Percentiles rank a stretch among this genome's conserved stretches.
These are phyloP conservation scores for Micromussa lordhowensis DNA, from an alignment of 92 coral and sea anemone genomes.

Conservation along the genomic window DNA sequence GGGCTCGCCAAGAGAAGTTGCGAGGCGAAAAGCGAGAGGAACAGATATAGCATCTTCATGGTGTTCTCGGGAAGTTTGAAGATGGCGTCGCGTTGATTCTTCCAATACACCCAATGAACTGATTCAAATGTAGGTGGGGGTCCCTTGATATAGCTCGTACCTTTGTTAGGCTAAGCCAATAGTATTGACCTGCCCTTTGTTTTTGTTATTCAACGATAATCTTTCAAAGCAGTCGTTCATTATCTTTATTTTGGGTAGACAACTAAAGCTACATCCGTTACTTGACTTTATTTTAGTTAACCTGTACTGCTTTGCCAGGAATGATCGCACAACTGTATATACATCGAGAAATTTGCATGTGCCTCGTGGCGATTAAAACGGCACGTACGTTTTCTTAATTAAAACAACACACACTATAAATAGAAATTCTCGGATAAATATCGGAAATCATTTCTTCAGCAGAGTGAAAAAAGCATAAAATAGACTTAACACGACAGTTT, in stretches of 20 bases:
- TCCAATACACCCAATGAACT: not conserved
- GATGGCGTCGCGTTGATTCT: constrained; percentile 3
- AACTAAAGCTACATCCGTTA: not conserved
- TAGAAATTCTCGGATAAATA: not conserved
- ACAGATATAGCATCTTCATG: not conserved
- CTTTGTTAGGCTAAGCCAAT: not conserved
- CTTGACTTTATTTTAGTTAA: not conserved
- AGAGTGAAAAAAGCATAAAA: not conserved
- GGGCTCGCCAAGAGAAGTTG: not conserved
- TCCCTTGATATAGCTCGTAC: not conserved
- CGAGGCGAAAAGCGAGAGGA: not conserved
- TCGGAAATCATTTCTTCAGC: not conserved
- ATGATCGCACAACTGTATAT: no score
- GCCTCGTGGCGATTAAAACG: no score
- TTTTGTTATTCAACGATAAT: not conserved
- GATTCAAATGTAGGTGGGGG: not conserved
- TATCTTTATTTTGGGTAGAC: not conserved
- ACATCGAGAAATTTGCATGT: no score
- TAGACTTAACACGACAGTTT: no score
- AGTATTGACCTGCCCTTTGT: not conserved
- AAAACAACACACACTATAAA: no score
- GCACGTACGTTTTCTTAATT: no score
- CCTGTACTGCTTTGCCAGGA: not conserved
- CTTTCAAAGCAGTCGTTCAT: not conserved
- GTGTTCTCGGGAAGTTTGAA: not conserved